Evolutionary conservation across 2,797 vertebrate species (phyloP), one percentile per base, ranked within the genome.

Genomic region (Coendou prehensilis): DNA sequence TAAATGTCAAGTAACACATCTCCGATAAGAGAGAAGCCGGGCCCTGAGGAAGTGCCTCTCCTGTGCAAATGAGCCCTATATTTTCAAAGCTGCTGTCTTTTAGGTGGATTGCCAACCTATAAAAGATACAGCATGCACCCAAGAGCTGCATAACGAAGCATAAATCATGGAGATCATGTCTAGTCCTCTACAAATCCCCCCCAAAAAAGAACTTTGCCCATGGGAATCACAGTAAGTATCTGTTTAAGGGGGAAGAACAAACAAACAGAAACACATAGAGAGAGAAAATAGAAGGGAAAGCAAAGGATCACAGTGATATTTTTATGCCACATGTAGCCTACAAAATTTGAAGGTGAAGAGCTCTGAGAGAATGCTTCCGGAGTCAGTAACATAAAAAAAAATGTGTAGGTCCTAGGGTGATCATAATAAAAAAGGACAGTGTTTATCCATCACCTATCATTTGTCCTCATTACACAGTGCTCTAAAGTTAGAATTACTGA

Each of bases 1-100:
- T 96, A 98, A 98, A 98, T 98, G 96, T 95, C 97, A 98, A 97
- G 85, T 79, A 88, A 93, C 87, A 94, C 71, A 76, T n/a, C 79
- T 96, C 79, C 0, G 6, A 96, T 94, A 78, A 87, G 76, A 94
- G 37, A 82, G 59, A 87, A 96, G 89, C 41, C 79, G 67, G 85
- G 57, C 45, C 87, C 87, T 78, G 4, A 26, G 54, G 79, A 23
- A 85, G 59, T 37, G n/a, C 73, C 59, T 94, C 80, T 67, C 73
- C 33, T 52, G 59, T 37, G 37, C 80, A 95, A 82, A 87, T 2
- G 20, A 96, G 54, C 61, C 67, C 61, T 89, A 9, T 41, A 73
- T 50, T 73, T 91, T 83, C 30, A 71, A 86, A 41, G 59, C 61
- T 59, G 79, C 73, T 80, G 56, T 75, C 87, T 78, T 87, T 79